Evolutionary conservation across 2,113 vertebrate species (phyloP), one percentile per base, ranked within the genome.

Genomic region (Sphaerodactylus townsendi): DNA sequence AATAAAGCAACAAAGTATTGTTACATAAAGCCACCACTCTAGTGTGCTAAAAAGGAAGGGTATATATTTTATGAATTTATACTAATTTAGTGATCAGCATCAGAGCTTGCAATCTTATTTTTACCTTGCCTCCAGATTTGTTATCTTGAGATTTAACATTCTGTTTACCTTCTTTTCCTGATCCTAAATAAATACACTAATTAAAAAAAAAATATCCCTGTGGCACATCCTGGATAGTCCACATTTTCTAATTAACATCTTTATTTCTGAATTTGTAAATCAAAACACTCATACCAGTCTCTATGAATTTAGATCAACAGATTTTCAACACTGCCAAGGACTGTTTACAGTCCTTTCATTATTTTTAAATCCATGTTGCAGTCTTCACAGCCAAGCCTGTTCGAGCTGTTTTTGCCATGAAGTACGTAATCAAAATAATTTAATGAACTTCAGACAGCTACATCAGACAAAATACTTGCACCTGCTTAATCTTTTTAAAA

Each of bases 181-280:
- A 81, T 86, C 13, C 72, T 41, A 83, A 74, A 75, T 75, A 81
- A 81, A 81, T 81, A 74, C 53, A 15, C 59, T 86, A 68, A 81
- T 81, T 62, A 6, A 33, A 28, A 75, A 81, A 80, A 72, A 75
- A 75, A 74, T 64, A 3, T 59, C 84, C 62, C 62, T 62, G 37
- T 19, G n/a, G 62, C 37, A 56, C 15, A 68, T 46, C 48, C 46
- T 81, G 84, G 64, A 76, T 68, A 44, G 35, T 46, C 44, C 75
- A 81, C 70, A 76, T 56, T 81, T 77, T 69, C 53, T 83, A 83
- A 83, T 83, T 77, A 83, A 83, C 82, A 76, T 85, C 73, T 41
- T 77, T 71, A 71, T 81, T 81, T 75, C 50, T 50, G 81, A 37
- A 81, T 74, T 85, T 68, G 53, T 69, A 81, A 76, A 81, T 76